These are phyloP conservation scores for Coelogynopora nodosa DNA, from an alignment of 2,888 invertebrate genomes.

Conservation along the genomic window DNA sequence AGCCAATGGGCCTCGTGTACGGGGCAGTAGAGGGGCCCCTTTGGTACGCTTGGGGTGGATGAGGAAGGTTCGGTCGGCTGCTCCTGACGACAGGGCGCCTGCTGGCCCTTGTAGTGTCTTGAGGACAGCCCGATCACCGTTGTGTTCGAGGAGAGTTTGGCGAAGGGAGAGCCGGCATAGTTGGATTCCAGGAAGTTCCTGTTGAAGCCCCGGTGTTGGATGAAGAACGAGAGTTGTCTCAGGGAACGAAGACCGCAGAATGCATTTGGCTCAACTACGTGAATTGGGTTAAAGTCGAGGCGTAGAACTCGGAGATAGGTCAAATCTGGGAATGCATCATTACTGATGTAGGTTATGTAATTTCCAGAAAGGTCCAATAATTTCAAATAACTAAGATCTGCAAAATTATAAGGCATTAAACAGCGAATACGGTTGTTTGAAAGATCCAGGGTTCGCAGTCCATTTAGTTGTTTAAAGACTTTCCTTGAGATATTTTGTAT, in stretches of 20 bases:
- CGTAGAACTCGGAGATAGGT: background rate
- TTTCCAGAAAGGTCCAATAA: slow-evolving; percentile 7
- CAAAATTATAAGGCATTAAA: slow-evolving; percentile 17
- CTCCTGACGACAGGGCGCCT: background rate
- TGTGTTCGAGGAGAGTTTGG: background rate
- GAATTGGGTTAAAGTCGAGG: slow-evolving; percentile 36
- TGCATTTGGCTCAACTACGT: slow-evolving; percentile 36
- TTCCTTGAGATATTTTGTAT: background rate
- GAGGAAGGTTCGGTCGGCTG: background rate
- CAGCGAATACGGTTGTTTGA: slow-evolving; percentile 34
- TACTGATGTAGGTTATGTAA: slow-evolving; percentile 22
- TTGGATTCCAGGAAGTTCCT: background rate
- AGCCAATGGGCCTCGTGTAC: background rate
- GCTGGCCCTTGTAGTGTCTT: background rate
- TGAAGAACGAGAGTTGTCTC: background rate
- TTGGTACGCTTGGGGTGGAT: background rate
- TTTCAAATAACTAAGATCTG: background rate
- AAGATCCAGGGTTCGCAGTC: background rate
- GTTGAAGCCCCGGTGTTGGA: background rate
- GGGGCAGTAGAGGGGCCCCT: background rate
- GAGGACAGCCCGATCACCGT: background rate
- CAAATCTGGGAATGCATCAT: slow-evolving; percentile 26
- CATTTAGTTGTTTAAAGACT: slow-evolving; percentile 8
- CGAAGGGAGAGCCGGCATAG: background rate
- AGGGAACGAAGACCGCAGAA: slow-evolving; percentile 36